A percentile compares a stretch with the other conserved stretches of the same genome.
Evolutionary conservation across 2,797 vertebrate genomes (phyloP).

Genomic region (Rhabdomys pumilio): DNA sequence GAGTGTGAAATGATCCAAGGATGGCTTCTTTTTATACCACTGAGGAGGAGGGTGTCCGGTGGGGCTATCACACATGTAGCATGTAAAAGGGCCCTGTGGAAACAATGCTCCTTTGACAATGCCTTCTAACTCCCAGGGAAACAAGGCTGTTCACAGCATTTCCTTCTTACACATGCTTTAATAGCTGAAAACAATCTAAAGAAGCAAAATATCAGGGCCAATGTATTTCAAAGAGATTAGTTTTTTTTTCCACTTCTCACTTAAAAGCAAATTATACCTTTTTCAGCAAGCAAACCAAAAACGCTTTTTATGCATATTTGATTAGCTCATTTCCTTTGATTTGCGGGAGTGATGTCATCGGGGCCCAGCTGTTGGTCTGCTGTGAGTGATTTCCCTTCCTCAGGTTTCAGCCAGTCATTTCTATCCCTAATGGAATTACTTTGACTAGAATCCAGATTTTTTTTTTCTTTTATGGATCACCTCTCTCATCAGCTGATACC

Average conservation of each 20-base stretch:
- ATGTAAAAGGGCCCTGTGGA: conserved; percentile 81
- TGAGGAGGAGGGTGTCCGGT: background rate
- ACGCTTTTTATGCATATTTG: conserved; percentile 86
- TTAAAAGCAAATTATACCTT: conserved; percentile 81
- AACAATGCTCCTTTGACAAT: conserved; percentile 82
- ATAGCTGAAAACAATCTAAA: conserved; percentile 88
- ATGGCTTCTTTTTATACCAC: background rate
- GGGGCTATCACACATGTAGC: conserved; percentile 77
- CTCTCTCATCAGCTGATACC: conserved; percentile 87
- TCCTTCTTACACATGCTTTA: conserved; percentile 87
- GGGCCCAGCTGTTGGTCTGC: conserved; percentile 89
- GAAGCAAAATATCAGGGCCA: conserved; percentile 84
- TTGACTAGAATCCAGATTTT: conserved; percentile 81
- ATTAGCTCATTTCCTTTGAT: conserved; percentile 88
- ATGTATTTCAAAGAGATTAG: conserved; percentile 81
- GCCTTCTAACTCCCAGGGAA: conserved; percentile 77
- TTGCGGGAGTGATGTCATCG: conserved; percentile 89
- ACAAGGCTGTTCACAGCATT: conserved; percentile 86
- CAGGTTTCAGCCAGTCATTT: conserved; percentile 89
- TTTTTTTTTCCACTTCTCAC: conserved; percentile 73
- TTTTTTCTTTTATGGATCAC: conserved; percentile 85
- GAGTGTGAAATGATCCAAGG: conserved; percentile 13
- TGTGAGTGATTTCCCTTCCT: conserved; percentile 89
- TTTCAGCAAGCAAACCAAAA: conserved; percentile 86
- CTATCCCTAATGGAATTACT: conserved; percentile 89